A percentile compares a stretch with the other conserved stretches of the same genome.
Evolutionary conservation across 2,113 vertebrate genomes (phyloP).

Genomic region (Piaya cayana): DNA sequence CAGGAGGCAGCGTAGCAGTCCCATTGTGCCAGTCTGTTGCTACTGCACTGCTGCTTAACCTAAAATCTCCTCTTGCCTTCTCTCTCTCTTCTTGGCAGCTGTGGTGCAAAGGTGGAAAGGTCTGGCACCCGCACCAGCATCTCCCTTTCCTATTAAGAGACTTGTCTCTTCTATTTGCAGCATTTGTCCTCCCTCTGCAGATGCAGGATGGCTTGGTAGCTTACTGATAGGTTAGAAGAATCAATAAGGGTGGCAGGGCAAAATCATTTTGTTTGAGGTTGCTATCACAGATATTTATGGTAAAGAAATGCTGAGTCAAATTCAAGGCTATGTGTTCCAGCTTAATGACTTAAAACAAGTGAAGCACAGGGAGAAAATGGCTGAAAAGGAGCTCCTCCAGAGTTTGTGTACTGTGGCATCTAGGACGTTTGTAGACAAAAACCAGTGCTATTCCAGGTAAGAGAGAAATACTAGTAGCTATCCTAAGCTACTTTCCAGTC

Average conservation of each 20-base stretch:
- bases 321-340: neutral
- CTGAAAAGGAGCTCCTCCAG: neutral
- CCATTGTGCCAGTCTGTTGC: neutral
- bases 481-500: neutral
- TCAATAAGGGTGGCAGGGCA: neutral
- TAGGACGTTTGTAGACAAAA: neutral
- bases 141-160: neutral
- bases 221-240: neutral
- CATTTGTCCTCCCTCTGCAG: neutral
- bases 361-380: neutral
- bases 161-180: neutral
- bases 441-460: neutral
- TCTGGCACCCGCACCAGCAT: accelerated
- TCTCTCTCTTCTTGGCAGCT: neutral
- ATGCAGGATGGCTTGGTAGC: neutral
- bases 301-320: neutral
- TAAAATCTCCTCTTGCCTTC: neutral
- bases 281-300: neutral
- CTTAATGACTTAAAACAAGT: neutral
- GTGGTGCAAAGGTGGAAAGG: neutral
- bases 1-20: neutral
- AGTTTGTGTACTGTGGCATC: neutral
- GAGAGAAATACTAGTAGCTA: neutral
- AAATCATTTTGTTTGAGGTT: neutral
- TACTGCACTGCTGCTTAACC: neutral